These are phyloP conservation scores for Holothuria scabra DNA, from an alignment of 53 echinoderm and acorn worm species.

Conservation along the genomic window DNA sequence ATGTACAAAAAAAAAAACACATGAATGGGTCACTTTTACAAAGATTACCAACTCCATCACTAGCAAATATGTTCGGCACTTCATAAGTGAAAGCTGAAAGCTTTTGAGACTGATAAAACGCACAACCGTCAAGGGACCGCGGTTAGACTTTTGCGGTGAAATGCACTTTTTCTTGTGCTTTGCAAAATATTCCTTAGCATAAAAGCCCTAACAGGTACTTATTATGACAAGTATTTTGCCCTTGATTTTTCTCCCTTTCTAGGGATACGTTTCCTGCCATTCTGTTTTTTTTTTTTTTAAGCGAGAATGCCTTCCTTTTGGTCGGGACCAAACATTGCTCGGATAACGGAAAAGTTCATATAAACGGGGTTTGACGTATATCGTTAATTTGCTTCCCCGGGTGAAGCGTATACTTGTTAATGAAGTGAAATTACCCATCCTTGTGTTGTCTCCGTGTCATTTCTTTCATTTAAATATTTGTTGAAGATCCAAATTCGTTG, in stretches of 20 bases:
- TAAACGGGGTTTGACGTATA: too few relatives aligned
- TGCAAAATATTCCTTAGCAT: slow-evolving; percentile 5
- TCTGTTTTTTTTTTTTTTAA: slow-evolving; percentile 42
- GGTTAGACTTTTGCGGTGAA: not conserved
- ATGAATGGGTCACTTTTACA: slow-evolving; percentile 59
- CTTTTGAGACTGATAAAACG: not conserved
- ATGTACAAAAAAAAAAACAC: too few relatives aligned
- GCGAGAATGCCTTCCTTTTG: slow-evolving; percentile 50
- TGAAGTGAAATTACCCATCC: too few relatives aligned
- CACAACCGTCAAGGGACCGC: not conserved
- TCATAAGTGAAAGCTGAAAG: slow-evolving; percentile 29
- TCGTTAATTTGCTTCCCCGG: too few relatives aligned
- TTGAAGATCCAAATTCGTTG: too few relatives aligned
- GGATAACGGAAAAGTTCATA: too few relatives aligned
- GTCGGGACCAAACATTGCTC: too few relatives aligned
- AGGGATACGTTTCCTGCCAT: slow-evolving; percentile 21
- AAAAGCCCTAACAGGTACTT: slow-evolving; percentile 44
- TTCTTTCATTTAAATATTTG: too few relatives aligned
- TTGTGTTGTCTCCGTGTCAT: too few relatives aligned
- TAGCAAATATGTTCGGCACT: slow-evolving; percentile 50
- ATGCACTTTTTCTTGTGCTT: slow-evolving; percentile 45
- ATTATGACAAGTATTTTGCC: slow-evolving; percentile 32
- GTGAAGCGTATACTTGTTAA: too few relatives aligned
- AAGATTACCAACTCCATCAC: slow-evolving; percentile 53
- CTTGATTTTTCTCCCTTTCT: slow-evolving; percentile 38